Base-by-base conservation (phyloP, 2,888 invertebrate species). In the Hylaea fasciaria region DNA sequence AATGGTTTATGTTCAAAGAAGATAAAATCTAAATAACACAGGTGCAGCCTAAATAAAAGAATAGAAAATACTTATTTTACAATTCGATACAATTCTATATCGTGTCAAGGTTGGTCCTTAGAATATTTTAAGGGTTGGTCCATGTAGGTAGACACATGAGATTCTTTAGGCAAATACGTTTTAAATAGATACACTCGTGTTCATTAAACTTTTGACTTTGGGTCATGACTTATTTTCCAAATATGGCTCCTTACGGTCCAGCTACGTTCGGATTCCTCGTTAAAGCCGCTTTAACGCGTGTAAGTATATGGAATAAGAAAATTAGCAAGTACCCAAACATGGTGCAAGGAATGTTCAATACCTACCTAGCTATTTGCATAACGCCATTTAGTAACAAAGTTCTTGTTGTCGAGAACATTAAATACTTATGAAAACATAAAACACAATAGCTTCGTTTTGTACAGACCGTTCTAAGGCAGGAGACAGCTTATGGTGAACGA, bases 301-400 rank as follows among this genome's bases (percentile, higher is more conserved):
- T 45, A 28, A n/a, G 3, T 32, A 4, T 32, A 32, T 17, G 45
- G 40, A 40, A 35, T 40, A 52, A 59, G 48, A 45, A 49, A 53
- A 59, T 59, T 59, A 59, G 58, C 53, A 17, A 17, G 53, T 41
- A 13, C 7, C 53, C 58, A 5, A 37, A 53, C 29, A 59, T 39
- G 53, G 58, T 16, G 4, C 11, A 2, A 17, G 53, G 48, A 22
- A 49, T 53, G 48, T 56, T 46, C 46, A 44, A 37, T 48, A 53
- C 51, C n/a, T n/a, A n/a, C n/a, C n/a, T 22, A 22, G 22, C 5
- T 22, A 22, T 5, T 2, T 22, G 22, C 43, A 22, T 16, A 43
- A 44, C 52, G 37, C 17, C 28, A 22, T 47, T 40, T 37, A 22
- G 29, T 39, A 44, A 40, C 28, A 32, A 52, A 14, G 7, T 12